Conservation (phyloP, 2,888 invertebrate genomes). For the Drosophila anomelani region DNA sequence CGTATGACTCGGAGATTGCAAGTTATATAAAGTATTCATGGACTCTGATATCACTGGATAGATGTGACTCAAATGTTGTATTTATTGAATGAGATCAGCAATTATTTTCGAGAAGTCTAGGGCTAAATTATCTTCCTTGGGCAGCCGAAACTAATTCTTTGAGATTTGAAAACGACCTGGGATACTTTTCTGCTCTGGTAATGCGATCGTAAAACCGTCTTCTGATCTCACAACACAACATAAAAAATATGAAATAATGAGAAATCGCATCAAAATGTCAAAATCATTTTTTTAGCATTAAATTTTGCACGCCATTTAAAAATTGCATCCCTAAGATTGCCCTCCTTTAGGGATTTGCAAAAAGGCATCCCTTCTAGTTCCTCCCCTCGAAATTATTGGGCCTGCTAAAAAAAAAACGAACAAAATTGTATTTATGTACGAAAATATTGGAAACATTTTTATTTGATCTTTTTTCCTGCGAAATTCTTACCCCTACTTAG, state of each 20-base stretch:
- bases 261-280: slow-evolving; percentile 60
- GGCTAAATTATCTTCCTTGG: slow-evolving; percentile 43
- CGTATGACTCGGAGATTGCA: slow-evolving; percentile 22
- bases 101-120: slow-evolving; percentile 31
- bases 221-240: slow-evolving; percentile 62
- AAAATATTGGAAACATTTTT: slow-evolving; percentile 55
- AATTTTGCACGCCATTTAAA: slow-evolving; percentile 74
- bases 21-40: slow-evolving; percentile 1
- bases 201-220: slow-evolving; percentile 72
- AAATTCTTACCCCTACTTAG: slow-evolving; percentile 48
- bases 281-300: slow-evolving; percentile 63
- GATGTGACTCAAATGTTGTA: slow-evolving; percentile 51
- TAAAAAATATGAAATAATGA: slow-evolving; percentile 53
- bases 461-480: slow-evolving; percentile 46
- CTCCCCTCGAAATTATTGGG: slow-evolving; percentile 59
- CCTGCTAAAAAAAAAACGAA: background rate
- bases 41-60: slow-evolving; percentile 54
- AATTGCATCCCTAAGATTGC: slow-evolving; percentile 25
- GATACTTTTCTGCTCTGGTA: slow-evolving; percentile 49
- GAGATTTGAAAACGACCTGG: slow-evolving; percentile 37
- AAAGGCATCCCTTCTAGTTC: slow-evolving; percentile 53
- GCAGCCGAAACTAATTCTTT: slow-evolving; percentile 56
- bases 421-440: slow-evolving; percentile 45
- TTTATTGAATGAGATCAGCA: slow-evolving; percentile 31
- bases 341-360: slow-evolving; percentile 6